Conservation (phyloP, 2,888 invertebrate species). For the Clivina fossor region DNA sequence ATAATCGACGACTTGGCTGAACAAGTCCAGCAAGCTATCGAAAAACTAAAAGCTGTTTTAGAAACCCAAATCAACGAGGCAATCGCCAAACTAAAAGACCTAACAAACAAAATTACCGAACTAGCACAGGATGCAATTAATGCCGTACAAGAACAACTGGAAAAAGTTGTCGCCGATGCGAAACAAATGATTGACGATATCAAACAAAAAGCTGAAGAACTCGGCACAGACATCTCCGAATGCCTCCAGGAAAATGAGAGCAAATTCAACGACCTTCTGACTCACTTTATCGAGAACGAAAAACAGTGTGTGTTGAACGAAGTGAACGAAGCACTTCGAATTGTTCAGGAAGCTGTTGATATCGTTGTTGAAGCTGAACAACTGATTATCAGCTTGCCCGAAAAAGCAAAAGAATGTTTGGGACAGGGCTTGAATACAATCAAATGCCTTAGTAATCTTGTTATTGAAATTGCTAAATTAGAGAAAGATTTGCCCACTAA, state of each 20-base stretch:
- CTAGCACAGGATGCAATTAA: neutral
- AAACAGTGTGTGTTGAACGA: slow-evolving; percentile 8
- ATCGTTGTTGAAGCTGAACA: neutral
- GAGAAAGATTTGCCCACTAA: neutral
- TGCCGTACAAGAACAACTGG: neutral
- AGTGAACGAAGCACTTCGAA: slow-evolving; percentile 4
- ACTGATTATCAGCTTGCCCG: neutral
- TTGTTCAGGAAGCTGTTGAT: slow-evolving; percentile 4
- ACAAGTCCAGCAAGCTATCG: slow-evolving; percentile 10
- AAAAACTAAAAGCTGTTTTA: neutral
- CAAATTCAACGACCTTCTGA: neutral
- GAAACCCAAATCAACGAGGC: neutral
- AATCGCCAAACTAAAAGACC: neutral
- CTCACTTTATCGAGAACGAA: neutral
- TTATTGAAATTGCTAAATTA: neutral
- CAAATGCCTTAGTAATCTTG: neutral
- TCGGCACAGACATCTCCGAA: slow-evolving; percentile 17
- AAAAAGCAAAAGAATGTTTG: slow-evolving; percentile 2
- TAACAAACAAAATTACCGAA: slow-evolving; percentile 1
- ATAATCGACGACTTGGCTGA: neutral
- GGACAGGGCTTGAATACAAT: neutral
- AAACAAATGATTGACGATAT: slow-evolving; percentile 7
- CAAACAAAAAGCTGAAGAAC: neutral
- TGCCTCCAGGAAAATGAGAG: slow-evolving; percentile 8
- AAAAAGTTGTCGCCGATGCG: slow-evolving; percentile 2